Evolutionary conservation across 2,888 invertebrate species (phyloP).

Genomic region (Platycheirus rosarum): DNA sequence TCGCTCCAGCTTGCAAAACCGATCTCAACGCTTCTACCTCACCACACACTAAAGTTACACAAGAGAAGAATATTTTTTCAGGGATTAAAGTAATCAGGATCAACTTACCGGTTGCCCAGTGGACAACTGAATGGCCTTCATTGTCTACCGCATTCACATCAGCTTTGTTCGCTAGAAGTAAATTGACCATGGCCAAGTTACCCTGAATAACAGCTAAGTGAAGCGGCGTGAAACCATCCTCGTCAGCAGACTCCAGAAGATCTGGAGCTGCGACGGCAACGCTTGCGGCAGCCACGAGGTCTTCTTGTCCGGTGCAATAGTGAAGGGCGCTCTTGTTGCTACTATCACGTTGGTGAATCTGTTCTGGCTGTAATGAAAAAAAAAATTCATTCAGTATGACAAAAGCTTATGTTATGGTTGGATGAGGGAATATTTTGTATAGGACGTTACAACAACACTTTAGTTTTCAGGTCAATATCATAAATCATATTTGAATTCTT

Average conservation of each 20-base stretch:
- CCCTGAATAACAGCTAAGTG: conserved; percentile 98
- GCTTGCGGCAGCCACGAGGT: conserved; percentile 87
- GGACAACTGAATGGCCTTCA: conserved; percentile 97
- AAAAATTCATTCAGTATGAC: neutral
- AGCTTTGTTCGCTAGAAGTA: conserved; percentile 93
- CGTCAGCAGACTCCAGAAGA: conserved; percentile 92
- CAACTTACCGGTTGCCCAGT: conserved; percentile 96
- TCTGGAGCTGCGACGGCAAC: conserved; percentile 94
- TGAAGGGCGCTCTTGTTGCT: conserved; percentile 94
- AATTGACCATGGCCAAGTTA: conserved; percentile 92
- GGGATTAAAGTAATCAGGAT: neutral
- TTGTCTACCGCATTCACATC: conserved; percentile 95
- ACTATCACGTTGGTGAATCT: conserved; percentile 89
- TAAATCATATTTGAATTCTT: too few species aligned
- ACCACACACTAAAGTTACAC: conserved; percentile 90
- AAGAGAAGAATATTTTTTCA: neutral
- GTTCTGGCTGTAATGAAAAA: conserved; percentile 83
- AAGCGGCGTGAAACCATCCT: conserved; percentile 97
- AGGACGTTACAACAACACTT: too few species aligned
- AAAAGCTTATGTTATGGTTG: too few species aligned
- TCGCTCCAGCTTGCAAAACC: conserved; percentile 92
- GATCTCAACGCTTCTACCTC: conserved; percentile 94
- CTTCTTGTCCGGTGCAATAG: conserved; percentile 89
- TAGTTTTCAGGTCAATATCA: too few species aligned
- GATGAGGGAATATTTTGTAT: too few species aligned